Percentiles rank a stretch among this genome's conserved stretches.
Evolutionary conservation across 2,797 vertebrate genomes (phyloP).

Genomic region (Percopsis omiscomaycus): DNA sequence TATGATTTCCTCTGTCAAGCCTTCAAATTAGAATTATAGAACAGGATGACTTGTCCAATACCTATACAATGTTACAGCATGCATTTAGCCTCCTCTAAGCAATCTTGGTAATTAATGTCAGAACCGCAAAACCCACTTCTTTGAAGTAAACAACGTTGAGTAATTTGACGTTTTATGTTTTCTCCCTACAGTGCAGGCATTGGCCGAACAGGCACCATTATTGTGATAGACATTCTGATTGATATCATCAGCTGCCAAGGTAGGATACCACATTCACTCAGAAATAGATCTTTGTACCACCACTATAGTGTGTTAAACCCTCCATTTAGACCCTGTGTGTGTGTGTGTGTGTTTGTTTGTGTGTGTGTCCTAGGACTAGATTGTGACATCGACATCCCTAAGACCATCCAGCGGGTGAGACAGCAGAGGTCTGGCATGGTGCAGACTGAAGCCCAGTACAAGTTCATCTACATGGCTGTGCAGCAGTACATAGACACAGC

Average conservation of each 20-base stretch:
- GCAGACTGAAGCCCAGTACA: slow-evolving; percentile 88
- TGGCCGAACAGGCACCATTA: slow-evolving; percentile 86
- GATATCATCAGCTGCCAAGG: slow-evolving; percentile 84
- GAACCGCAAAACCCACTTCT: too few relatives aligned
- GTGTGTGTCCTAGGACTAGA: slow-evolving; percentile 73
- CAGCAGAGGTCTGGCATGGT: slow-evolving; percentile 88
- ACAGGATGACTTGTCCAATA: too few relatives aligned
- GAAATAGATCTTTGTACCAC: neutral
- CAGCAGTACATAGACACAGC: slow-evolving; percentile 84
- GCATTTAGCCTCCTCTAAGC: too few relatives aligned
- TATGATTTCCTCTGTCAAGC: too few relatives aligned
- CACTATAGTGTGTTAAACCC: neutral
- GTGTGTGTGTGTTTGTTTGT: neutral
- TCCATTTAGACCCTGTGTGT: slow-evolving; percentile 2
- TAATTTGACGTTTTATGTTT: neutral
- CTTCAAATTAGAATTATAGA: too few relatives aligned
- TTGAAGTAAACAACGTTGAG: neutral
- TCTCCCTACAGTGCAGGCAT: slow-evolving; percentile 79
- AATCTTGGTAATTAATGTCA: too few relatives aligned
- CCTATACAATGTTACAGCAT: too few relatives aligned
- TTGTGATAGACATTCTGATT: slow-evolving; percentile 86
- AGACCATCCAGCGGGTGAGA: slow-evolving; percentile 86
- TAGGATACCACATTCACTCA: slow-evolving; percentile 40
- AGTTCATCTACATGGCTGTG: slow-evolving; percentile 88
- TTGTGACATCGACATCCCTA: slow-evolving; percentile 86